phyloP scores from a whole-genome alignment of 2,888 invertebrate genomes.

The Polydrusus pterygomalis region DNA sequence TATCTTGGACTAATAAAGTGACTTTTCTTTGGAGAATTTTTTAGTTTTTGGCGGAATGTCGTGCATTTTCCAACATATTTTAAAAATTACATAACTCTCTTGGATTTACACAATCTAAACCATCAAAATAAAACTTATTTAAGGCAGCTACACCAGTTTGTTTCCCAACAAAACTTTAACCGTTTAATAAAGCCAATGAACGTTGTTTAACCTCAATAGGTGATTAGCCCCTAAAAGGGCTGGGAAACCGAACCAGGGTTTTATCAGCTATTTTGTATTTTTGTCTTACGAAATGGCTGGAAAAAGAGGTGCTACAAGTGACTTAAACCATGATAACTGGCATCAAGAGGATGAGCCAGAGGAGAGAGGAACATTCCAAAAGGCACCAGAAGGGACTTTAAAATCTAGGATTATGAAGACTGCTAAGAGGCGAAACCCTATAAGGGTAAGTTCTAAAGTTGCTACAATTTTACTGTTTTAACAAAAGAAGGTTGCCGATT shows the following conservation, averaged over 20 bases:
- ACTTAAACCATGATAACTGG: slow-evolving; percentile 91
- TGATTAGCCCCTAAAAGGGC: slow-evolving; percentile 20
- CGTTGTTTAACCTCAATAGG: slow-evolving; percentile 28
- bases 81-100: slow-evolving; percentile 32
- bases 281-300: slow-evolving; percentile 75
- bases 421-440: slow-evolving; percentile 80
- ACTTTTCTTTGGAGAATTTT: slow-evolving; percentile 13
- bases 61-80: slow-evolving; percentile 16
- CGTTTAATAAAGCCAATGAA: background rate
- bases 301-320: slow-evolving; percentile 84
- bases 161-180: background rate
- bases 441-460: slow-evolving; percentile 56
- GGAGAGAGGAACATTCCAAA: slow-evolving; percentile 83
- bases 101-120: background rate
- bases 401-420: slow-evolving; percentile 86
- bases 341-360: slow-evolving; percentile 85
- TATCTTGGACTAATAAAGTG: background rate
- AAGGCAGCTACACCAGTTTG: background rate
- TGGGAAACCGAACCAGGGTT: slow-evolving; percentile 2
- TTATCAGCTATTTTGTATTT: background rate
- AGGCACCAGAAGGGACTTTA: slow-evolving; percentile 81
- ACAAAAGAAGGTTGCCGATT: background rate
- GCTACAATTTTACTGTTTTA: background rate
- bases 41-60: slow-evolving; percentile 42
- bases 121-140: slow-evolving; percentile 5